Percentiles rank a stretch among this genome's conserved stretches.
These are phyloP conservation scores for Eueides isabella DNA, from an alignment of 1,140 invertebrate genomes.

Conservation along the genomic window DNA sequence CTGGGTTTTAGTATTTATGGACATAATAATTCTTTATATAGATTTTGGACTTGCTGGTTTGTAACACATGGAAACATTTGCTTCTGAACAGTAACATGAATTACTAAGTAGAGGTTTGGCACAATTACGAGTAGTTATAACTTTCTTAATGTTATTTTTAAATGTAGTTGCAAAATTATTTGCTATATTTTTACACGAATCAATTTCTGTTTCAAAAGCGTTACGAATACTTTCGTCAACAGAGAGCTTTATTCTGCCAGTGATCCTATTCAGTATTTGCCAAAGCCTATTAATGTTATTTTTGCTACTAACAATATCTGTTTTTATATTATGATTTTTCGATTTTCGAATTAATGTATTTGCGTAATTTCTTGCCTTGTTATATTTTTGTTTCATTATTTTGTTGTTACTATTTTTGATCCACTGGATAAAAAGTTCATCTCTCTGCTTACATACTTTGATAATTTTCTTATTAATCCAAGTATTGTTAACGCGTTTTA, in stretches of 20 bases:
- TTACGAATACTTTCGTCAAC: slow-evolving; percentile 25
- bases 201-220: too few relatives aligned
- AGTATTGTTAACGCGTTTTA: slow-evolving; percentile 11
- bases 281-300: too few relatives aligned
- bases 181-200: too few relatives aligned
- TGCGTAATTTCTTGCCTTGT: slow-evolving; percentile 10
- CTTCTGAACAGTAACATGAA: neutral
- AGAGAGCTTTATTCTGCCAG: slow-evolving; percentile 25
- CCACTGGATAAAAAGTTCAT: slow-evolving; percentile 28
- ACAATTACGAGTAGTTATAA: slow-evolving; percentile 14
- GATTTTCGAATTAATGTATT: too few relatives aligned
- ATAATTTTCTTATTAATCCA: slow-evolving; percentile 33
- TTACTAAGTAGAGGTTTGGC: slow-evolving; percentile 18
- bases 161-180: too few relatives aligned
- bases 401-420: slow-evolving; percentile 28
- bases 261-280: slow-evolving; percentile 27
- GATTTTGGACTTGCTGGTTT: too few relatives aligned
- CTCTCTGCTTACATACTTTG: slow-evolving; percentile 24
- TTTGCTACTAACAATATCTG: neutral
- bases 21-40: too few relatives aligned
- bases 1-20: slow-evolving; percentile 34
- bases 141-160: slow-evolving; percentile 1
- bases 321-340: too few relatives aligned
- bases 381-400: slow-evolving; percentile 27
- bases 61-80: too few relatives aligned